These are phyloP conservation scores for Varanus salvator DNA, from an alignment of 2,113 vertebrate species.

Conservation along the genomic window DNA sequence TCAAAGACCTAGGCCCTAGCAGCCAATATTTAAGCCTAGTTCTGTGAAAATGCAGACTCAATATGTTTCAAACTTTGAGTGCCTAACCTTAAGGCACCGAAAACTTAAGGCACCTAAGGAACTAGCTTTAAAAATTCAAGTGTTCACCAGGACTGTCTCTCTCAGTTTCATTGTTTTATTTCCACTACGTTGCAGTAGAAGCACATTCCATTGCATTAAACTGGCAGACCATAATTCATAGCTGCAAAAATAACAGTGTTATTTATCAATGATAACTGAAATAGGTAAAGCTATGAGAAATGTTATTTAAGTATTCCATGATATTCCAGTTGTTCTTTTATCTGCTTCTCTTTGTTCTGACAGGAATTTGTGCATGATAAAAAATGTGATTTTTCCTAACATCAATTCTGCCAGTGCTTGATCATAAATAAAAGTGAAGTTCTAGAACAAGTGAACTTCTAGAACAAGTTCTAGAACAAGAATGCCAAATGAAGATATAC, in stretches of 20 bases:
- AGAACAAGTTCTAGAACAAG: background rate
- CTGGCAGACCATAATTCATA: background rate
- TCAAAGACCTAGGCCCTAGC: background rate
- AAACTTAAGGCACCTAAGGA: background rate
- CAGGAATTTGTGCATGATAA: background rate
- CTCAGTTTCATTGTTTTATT: background rate
- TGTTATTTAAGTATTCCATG: background rate
- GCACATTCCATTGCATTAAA: background rate
- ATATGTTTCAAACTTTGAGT: background rate
- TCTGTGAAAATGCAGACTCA: background rate
- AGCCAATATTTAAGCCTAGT: background rate
- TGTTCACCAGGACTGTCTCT: background rate
- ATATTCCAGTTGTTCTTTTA: background rate
- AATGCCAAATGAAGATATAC: too few species aligned
- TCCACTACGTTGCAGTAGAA: background rate
- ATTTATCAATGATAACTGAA: background rate
- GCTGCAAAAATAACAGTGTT: background rate
- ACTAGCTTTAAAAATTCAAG: background rate
- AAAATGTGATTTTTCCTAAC: constrained; percentile 1
- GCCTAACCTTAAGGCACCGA: too few species aligned
- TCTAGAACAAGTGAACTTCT: background rate
- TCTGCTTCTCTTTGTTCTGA: background rate
- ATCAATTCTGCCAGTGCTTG: background rate
- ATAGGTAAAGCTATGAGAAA: background rate
- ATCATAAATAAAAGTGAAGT: background rate